Evolutionary conservation across 2,888 invertebrate genomes (phyloP).

Genomic region (Coecobrya sp.): DNA sequence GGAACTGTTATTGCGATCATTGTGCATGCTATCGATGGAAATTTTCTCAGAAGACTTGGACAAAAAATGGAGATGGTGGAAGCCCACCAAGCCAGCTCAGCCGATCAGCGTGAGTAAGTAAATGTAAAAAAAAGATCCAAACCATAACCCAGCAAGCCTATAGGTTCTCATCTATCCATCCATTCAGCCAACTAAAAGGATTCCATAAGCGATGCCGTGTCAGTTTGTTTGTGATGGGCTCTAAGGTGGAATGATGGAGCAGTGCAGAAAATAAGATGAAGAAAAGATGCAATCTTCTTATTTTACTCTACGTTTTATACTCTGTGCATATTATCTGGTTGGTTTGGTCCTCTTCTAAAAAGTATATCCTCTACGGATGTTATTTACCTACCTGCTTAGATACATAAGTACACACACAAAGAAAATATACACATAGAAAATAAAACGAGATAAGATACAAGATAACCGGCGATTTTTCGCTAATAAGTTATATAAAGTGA

Average conservation of each 20-base stretch:
- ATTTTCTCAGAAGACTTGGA: slow-evolving; percentile 33
- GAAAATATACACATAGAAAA: background rate
- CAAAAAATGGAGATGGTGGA: slow-evolving; percentile 21
- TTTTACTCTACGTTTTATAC: background rate
- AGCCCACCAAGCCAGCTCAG: background rate
- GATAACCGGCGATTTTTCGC: slow-evolving; percentile 45
- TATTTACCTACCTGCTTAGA: background rate
- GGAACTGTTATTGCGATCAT: slow-evolving; percentile 66
- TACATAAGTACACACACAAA: background rate
- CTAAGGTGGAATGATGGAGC: slow-evolving; percentile 44
- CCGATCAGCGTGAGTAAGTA: background rate
- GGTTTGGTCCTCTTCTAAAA: slow-evolving; percentile 64
- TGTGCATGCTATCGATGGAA: slow-evolving; percentile 68
- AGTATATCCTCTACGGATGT: slow-evolving; percentile 46
- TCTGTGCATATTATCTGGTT: background rate
- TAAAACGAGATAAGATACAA: slow-evolving; percentile 40
- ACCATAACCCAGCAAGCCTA: slow-evolving; percentile 16
- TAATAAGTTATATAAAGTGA: slow-evolving; percentile 50
- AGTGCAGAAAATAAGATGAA: slow-evolving; percentile 27
- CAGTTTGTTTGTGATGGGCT: background rate
- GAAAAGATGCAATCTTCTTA: slow-evolving; percentile 67
- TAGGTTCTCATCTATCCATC: slow-evolving; percentile 23
- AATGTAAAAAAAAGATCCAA: slow-evolving; percentile 50
- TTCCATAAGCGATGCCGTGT: background rate
- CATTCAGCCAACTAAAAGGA: slow-evolving; percentile 27